Base-by-base conservation (phyloP, 2,113 vertebrate species). In the Eublepharis macularius region DNA sequence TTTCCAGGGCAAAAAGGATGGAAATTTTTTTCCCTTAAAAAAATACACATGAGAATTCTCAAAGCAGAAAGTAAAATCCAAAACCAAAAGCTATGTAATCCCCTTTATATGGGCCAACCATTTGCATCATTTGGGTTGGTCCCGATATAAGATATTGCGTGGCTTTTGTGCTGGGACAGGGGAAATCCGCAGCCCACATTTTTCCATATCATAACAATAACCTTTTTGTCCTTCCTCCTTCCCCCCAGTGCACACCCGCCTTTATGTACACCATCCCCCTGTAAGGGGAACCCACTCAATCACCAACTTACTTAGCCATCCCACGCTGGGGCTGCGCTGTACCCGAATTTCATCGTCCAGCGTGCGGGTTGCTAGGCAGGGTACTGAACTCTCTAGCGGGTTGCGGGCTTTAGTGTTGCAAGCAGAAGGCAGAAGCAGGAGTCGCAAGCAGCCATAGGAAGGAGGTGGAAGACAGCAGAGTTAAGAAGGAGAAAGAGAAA, bases 301-400 rank as follows among this genome's bases (percentile, higher is more conserved):
- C 84, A n/a, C 0, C 75, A 86, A 99, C 98, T 99, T 98, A 99
- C 98, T 98, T 92, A 98, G 98, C 98, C 98, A 98, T 98, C 98
- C 98, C 97, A 97, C 95, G 96, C 98, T 99, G 95, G 96, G 95
- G 94, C 97, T 98, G 96, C 96, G 97, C 88, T 95, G 97, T 94
- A 94, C 95, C 93, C 95, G 94, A 91, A 98, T 93, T 85, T 98
- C 97, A 93, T 98, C 98, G 9, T 98, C 97, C 87, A 96, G 90
- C 54, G 97, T 96, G 96, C 94, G 97, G 83, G 97, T 96, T 83
- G 98, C 97, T 92, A 99, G 97, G 95, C 98, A 99, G 95, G 98
- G 97, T 97, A 98, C 95, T 36, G 98, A 98, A 95, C 95, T 98
- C 96, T 98, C 98, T 86, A 99, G 97, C 0, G 98, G 98, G 97